phyloP scores from a whole-genome alignment of 2,797 vertebrate species.

The Ctenochaetus hawaiiensis region DNA sequence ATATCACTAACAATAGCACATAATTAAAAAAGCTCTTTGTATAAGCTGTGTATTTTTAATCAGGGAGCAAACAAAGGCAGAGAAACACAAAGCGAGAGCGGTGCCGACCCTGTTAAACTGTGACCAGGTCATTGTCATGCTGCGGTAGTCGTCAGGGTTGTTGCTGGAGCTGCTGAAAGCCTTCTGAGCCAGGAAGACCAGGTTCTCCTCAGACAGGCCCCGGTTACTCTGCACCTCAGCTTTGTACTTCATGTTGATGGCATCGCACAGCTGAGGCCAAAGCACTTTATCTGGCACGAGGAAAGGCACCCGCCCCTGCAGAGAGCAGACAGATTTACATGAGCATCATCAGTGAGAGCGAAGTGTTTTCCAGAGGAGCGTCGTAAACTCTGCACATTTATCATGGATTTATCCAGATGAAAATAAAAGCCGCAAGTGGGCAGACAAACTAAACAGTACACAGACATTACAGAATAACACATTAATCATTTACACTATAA shows the following conservation, averaged over 20 bases:
- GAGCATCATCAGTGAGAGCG: background rate
- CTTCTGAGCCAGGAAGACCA: conserved; percentile 96
- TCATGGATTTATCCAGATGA: too few relatives aligned
- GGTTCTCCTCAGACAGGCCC: conserved; percentile 94
- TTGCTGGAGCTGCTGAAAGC: conserved; percentile 91
- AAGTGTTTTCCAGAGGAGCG: too few relatives aligned
- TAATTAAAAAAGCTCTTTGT: conserved; percentile 6
- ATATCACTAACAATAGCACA: background rate
- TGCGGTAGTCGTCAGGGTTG: conserved; percentile 91
- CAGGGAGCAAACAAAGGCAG: too few relatives aligned
- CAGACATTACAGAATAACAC: too few relatives aligned
- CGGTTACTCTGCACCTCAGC: conserved; percentile 95
- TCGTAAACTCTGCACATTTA: too few relatives aligned
- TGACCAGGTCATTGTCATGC: conserved; percentile 94
- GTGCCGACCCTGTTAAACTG: conserved; percentile 94
- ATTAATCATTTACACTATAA: too few relatives aligned
- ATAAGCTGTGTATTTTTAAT: background rate
- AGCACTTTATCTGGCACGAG: conserved; percentile 94
- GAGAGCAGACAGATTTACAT: background rate
- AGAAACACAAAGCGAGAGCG: background rate
- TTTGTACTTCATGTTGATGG: conserved; percentile 97
- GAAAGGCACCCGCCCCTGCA: conserved; percentile 93
- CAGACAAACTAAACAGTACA: too few relatives aligned
- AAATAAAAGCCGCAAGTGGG: too few relatives aligned
- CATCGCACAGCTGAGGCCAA: conserved; percentile 95